Percentiles rank a stretch among this genome's conserved stretches.
Evolutionary conservation across 2,797 vertebrate genomes (phyloP).

Genomic region (Thripadectes ignobilis): DNA sequence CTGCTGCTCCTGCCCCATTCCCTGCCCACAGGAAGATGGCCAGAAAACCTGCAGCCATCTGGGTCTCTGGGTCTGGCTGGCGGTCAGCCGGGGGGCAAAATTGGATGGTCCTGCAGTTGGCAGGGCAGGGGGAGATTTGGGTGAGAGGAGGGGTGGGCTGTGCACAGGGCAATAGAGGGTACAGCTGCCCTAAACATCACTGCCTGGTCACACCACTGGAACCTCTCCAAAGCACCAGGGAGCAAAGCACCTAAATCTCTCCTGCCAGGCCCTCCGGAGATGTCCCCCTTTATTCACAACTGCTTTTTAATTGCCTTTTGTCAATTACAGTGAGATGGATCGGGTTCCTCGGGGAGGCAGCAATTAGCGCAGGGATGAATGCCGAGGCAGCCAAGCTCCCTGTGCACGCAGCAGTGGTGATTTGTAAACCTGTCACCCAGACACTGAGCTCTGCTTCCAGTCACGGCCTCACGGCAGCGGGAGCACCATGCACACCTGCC

Average conservation of each 20-base stretch:
- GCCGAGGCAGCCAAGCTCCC: conserved; percentile 50
- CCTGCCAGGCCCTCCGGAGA: conserved; percentile 20
- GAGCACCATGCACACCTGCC: background rate
- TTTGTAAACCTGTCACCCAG: conserved; percentile 65
- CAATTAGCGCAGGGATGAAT: conserved; percentile 51
- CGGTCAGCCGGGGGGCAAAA: rapidly evolving
- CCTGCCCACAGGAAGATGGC: background rate
- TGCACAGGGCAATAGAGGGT: background rate
- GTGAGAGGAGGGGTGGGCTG: background rate
- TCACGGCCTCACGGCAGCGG: background rate
- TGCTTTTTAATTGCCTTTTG: conserved; percentile 68
- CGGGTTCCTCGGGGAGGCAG: conserved; percentile 49
- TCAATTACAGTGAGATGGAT: conserved; percentile 64
- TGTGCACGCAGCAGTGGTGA: conserved; percentile 30
- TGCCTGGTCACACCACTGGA: background rate
- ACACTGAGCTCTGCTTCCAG: background rate
- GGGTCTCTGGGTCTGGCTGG: background rate
- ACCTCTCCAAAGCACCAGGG: background rate
- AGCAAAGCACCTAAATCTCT: conserved; percentile 45
- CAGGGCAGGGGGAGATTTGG: rapidly evolving
- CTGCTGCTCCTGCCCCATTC: background rate
- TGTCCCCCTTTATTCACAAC: conserved; percentile 62
- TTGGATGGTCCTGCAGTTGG: rapidly evolving
- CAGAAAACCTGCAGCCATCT: rapidly evolving
- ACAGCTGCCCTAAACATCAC: rapidly evolving